Percentiles rank a stretch among this genome's conserved stretches.
Evolutionary conservation across 2,113 vertebrate species (phyloP).

Genomic region (crab-eating macaque (Macaca fascicularis)): DNA sequence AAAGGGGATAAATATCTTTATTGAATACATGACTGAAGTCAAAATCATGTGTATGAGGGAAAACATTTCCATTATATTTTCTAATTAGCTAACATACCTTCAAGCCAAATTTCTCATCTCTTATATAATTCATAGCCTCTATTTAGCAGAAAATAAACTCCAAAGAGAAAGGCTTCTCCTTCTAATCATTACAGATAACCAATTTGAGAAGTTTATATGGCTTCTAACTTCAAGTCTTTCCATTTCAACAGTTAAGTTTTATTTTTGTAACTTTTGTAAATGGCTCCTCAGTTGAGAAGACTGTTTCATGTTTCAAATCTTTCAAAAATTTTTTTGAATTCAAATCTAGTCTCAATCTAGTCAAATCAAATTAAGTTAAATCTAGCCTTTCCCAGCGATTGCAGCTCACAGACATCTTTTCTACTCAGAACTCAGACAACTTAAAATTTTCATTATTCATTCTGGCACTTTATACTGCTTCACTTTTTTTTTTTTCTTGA

Average conservation of each 20-base stretch:
- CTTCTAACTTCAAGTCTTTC: not conserved
- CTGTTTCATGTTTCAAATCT: not conserved
- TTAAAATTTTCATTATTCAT: not conserved
- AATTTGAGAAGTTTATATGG: not conserved
- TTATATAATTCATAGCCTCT: not conserved
- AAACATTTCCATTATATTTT: constrained; percentile 30
- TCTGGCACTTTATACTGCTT: not conserved
- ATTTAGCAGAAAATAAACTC: not conserved
- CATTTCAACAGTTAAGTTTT: not conserved
- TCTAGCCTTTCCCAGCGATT: not conserved
- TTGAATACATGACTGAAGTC: not conserved
- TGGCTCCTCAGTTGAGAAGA: not conserved
- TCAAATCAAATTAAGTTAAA: not conserved
- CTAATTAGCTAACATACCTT: constrained; percentile 2
- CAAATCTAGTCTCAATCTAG: not conserved
- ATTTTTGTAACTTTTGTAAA: not conserved
- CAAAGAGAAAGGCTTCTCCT: not conserved
- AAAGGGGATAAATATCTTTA: not conserved
- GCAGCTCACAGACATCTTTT: not conserved
- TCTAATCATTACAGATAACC: not conserved
- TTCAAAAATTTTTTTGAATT: not conserved
- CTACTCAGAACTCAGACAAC: not conserved
- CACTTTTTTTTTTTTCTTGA: not conserved
- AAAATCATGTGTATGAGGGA: not conserved
- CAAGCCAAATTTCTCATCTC: not conserved